These are phyloP conservation scores for Sclerurus mexicanus DNA, from an alignment of 2,113 vertebrate genomes.

Conservation along the genomic window DNA sequence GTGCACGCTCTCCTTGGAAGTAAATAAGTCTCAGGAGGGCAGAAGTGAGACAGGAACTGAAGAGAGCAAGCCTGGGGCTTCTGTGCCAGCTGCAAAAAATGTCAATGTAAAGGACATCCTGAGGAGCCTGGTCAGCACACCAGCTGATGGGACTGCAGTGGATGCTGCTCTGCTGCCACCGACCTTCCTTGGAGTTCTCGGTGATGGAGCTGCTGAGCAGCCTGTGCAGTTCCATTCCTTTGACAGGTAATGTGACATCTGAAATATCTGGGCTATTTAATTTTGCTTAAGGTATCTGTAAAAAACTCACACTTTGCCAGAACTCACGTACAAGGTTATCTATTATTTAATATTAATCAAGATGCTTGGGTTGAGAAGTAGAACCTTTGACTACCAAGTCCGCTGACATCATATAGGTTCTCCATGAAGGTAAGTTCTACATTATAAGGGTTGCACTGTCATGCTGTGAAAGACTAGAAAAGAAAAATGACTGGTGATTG, in stretches of 20 bases:
- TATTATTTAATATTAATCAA: not conserved
- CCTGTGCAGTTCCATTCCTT: conserved; percentile 89
- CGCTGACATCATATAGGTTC: not conserved
- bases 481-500: not conserved
- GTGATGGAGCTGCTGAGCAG: conserved; percentile 76
- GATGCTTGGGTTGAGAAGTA: not conserved
- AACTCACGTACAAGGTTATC: not conserved
- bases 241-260: conserved; percentile 82
- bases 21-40: conserved; percentile 76
- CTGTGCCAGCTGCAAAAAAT: conserved; percentile 81
- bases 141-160: conserved; percentile 80
- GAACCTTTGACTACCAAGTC: not conserved
- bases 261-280: not conserved
- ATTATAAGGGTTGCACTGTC: not conserved
- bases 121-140: conserved; percentile 88
- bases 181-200: conserved; percentile 81
- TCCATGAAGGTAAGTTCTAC: not conserved
- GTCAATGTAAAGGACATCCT: conserved; percentile 94
- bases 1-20: conserved; percentile 89
- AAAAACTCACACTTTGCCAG: not conserved
- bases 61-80: conserved; percentile 44
- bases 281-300: not conserved
- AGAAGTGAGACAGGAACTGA: conserved; percentile 51
- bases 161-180: conserved; percentile 85
- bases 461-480: not conserved